Percentiles rank a stretch among this genome's conserved stretches.
Evolutionary conservation across 2,888 invertebrate species (phyloP).

Genomic region (Glyphotaelius pellucidus): DNA sequence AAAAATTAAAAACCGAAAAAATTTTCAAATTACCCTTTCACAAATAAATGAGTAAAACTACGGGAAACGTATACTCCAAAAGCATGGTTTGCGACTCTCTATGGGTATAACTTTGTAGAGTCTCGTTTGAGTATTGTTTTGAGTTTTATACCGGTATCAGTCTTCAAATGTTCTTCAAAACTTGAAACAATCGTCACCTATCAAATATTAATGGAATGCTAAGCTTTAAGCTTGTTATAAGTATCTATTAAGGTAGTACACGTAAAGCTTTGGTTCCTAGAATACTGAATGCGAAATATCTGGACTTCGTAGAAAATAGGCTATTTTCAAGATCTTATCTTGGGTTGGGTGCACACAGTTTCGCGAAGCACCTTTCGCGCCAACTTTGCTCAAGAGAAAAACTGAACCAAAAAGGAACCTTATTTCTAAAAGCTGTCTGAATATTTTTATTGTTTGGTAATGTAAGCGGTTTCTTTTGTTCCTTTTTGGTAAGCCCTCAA

Average conservation of each 20-base stretch:
- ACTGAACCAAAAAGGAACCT: conserved; percentile 12
- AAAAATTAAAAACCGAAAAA: neutral
- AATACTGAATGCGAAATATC: neutral
- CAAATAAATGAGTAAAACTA: too few relatives aligned
- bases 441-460: conserved; percentile 33
- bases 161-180: too few relatives aligned
- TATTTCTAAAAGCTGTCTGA: conserved; percentile 28
- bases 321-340: neutral
- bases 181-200: too few relatives aligned
- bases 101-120: too few relatives aligned
- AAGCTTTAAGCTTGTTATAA: too few relatives aligned
- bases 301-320: neutral
- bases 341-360: neutral
- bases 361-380: neutral
- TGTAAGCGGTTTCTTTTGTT: conserved; percentile 35
- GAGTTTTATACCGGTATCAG: too few relatives aligned
- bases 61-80: neutral
- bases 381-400: conserved; percentile 26
- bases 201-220: too few relatives aligned
- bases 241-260: neutral
- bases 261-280: neutral
- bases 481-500: conserved; percentile 31
- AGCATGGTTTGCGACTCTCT: too few relatives aligned
- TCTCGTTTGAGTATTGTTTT: too few relatives aligned
- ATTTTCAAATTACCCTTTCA: neutral